Evolutionary conservation across 2,797 vertebrate species (phyloP).

Genomic region (Nyctibius grandis): DNA sequence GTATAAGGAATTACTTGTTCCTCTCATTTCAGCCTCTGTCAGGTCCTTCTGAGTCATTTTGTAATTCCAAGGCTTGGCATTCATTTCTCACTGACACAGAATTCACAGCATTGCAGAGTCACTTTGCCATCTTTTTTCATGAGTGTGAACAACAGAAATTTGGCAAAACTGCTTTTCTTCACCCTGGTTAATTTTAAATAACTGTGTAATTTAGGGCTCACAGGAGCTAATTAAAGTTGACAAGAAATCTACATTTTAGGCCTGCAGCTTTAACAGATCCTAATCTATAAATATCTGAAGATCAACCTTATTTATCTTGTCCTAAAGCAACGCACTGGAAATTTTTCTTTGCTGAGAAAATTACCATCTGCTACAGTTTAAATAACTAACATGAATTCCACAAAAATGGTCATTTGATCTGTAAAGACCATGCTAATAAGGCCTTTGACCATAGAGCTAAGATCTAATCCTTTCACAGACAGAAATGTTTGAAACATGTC

Average conservation of each 20-base stretch:
- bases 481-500: neutral
- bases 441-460: neutral
- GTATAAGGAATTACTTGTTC: neutral
- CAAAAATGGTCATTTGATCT: neutral
- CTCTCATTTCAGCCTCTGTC: neutral
- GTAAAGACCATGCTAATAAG: neutral
- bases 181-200: conserved; percentile 7
- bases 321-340: neutral
- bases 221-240: conserved; percentile 20
- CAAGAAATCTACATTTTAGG: conserved; percentile 29
- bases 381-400: neutral
- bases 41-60: neutral
- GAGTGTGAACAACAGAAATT: neutral
- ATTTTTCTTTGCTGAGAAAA: neutral
- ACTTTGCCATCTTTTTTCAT: neutral
- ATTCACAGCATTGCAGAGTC: neutral
- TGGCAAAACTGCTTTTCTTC: conserved; percentile 25
- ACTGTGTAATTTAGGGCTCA: neutral
- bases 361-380: conserved; percentile 13
- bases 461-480: neutral
- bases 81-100: neutral
- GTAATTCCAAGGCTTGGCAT: neutral
- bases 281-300: conserved; percentile 21
- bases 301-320: conserved; percentile 1
- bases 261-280: conserved; percentile 25